Conservation (phyloP, 2,888 invertebrate species). For the Xylota sylvarum region DNA sequence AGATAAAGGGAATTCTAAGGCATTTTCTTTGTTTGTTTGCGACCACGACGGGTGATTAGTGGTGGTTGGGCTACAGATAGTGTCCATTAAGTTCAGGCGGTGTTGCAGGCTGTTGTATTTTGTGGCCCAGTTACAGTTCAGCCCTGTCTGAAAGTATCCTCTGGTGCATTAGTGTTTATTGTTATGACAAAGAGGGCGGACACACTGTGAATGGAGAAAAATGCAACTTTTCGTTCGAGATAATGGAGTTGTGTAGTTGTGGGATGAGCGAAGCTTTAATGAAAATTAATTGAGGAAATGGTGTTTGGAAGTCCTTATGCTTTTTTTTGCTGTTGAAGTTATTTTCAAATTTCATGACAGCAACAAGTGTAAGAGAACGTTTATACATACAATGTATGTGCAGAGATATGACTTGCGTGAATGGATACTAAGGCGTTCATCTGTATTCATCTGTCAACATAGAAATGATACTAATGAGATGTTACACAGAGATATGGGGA, state of each 20-base stretch:
- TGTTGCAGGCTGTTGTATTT: slow-evolving; percentile 38
- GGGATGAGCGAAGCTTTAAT: neutral
- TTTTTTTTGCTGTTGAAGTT: too few relatives aligned
- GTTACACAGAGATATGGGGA: too few relatives aligned
- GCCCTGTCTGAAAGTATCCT: slow-evolving; percentile 16
- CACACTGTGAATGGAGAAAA: neutral
- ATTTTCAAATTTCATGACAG: too few relatives aligned
- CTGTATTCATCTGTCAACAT: too few relatives aligned
- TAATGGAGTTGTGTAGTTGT: neutral
- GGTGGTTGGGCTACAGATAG: slow-evolving; percentile 29
- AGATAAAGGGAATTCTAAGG: slow-evolving; percentile 18
- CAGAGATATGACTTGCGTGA: too few relatives aligned
- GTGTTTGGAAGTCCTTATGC: too few relatives aligned
- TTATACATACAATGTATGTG: too few relatives aligned
- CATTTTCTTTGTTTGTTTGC: neutral
- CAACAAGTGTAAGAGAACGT: too few relatives aligned
- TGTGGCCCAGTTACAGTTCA: slow-evolving; percentile 31
- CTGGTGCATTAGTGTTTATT: slow-evolving; percentile 57
- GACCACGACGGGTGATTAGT: slow-evolving; percentile 58
- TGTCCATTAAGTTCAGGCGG: slow-evolving; percentile 61
- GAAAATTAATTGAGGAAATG: neutral
- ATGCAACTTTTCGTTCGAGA: slow-evolving; percentile 8
- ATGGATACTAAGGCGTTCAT: too few relatives aligned
- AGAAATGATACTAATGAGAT: too few relatives aligned
- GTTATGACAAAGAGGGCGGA: slow-evolving; percentile 28